Percentiles rank a stretch among this genome's conserved stretches.
Conservation (phyloP, 2,797 vertebrate species). For the Parauchenoglanis ngamensis region DNA sequence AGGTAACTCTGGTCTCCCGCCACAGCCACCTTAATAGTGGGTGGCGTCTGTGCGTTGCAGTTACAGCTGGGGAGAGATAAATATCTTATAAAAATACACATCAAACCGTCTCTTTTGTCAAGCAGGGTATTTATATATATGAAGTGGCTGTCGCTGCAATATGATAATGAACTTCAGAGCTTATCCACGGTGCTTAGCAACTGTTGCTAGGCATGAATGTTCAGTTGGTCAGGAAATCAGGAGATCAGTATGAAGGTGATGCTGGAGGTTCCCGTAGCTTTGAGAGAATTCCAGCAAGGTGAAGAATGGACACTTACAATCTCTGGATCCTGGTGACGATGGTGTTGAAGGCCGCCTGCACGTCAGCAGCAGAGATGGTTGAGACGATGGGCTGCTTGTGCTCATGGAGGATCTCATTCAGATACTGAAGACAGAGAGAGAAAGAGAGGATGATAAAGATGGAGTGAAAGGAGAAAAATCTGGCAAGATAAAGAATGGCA, state of each 20-base stretch:
- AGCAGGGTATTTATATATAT: neutral
- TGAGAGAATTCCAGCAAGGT: neutral
- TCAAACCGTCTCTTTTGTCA: neutral
- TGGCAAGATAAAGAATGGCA: neutral
- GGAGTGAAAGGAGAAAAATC: neutral
- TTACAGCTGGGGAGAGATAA: conserved; percentile 73
- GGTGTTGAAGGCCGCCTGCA: conserved; percentile 73
- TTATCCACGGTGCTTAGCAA: conserved; percentile 19
- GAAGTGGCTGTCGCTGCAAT: neutral
- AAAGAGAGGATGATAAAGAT: neutral
- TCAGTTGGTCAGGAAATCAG: conserved; percentile 8
- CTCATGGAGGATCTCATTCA: conserved; percentile 69
- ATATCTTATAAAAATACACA: neutral
- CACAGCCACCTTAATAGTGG: conserved; percentile 81
- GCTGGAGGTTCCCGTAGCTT: neutral
- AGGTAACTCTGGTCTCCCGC: conserved; percentile 83
- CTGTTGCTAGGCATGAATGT: conserved; percentile 7
- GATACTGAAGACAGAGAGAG: conserved; percentile 52
- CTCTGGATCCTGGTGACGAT: conserved; percentile 72
- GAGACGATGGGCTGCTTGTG: conserved; percentile 70
- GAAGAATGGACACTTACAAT: conserved; percentile 66
- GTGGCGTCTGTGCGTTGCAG: conserved; percentile 82
- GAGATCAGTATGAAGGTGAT: neutral
- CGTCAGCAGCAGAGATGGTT: conserved; percentile 69
- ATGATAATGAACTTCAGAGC: conserved; percentile 10